Percentiles rank a stretch among this genome's conserved stretches.
These are phyloP conservation scores for Monomorium pharaonis DNA, from an alignment of 1,140 invertebrate genomes.

Conservation along the genomic window DNA sequence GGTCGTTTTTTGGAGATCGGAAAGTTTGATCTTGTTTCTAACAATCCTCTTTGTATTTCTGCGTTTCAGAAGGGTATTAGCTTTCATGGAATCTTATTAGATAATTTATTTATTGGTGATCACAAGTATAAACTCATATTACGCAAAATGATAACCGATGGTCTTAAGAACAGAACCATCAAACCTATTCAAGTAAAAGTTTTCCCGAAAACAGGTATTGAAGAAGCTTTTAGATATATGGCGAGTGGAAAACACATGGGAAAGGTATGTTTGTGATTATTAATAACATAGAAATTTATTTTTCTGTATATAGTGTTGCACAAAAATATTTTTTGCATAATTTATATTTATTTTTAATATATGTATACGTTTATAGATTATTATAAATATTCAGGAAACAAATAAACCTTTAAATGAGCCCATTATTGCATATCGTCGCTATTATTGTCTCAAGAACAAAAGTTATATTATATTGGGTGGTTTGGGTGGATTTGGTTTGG, in stretches of 20 bases:
- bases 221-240: neutral
- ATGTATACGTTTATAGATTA: slow-evolving; percentile 79
- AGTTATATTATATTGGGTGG: slow-evolving; percentile 88
- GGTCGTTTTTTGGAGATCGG: slow-evolving; percentile 92
- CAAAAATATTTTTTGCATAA: no score
- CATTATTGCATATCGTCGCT: slow-evolving; percentile 85
- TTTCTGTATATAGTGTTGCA: no score
- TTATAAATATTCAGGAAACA: slow-evolving; percentile 87
- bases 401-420: slow-evolving; percentile 70
- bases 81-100: slow-evolving; percentile 90
- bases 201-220: slow-evolving; percentile 81
- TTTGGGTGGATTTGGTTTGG: slow-evolving; percentile 93
- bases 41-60: slow-evolving; percentile 89
- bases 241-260: neutral
- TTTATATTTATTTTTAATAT: slow-evolving; percentile 19
- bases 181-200: slow-evolving; percentile 83
- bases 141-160: slow-evolving; percentile 79
- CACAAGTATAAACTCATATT: slow-evolving; percentile 86
- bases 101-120: neutral
- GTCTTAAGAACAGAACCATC: slow-evolving; percentile 85
- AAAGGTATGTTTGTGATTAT: slow-evolving; percentile 65
- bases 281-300: neutral
- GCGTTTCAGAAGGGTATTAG: slow-evolving; percentile 93
- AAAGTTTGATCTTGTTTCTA: slow-evolving; percentile 90
- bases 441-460: slow-evolving; percentile 83